A percentile compares a stretch with the other conserved stretches of the same genome.
These are phyloP conservation scores for Pelvicachromis taeniatus DNA, from an alignment of 2,113 vertebrate genomes.

Conservation along the genomic window DNA sequence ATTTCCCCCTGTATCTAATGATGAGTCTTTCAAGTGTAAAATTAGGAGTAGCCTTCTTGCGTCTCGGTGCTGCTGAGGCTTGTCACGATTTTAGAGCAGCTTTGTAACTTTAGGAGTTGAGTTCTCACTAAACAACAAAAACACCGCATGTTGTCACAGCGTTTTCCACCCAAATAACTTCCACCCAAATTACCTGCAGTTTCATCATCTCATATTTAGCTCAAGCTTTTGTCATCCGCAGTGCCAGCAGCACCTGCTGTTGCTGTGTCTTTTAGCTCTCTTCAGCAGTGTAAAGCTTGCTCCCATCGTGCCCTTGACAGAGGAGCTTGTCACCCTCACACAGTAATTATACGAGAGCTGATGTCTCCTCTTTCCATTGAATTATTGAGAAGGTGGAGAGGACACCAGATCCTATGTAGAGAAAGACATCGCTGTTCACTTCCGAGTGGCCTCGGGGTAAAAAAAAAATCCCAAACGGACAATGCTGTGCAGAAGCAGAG, in stretches of 20 bases:
- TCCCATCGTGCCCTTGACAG: constrained; percentile 60
- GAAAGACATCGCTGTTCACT: constrained; percentile 13
- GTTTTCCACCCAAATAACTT: constrained; percentile 13
- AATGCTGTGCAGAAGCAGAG: neutral
- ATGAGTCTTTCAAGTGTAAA: neutral
- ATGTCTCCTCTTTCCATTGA: constrained; percentile 67
- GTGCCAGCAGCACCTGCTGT: neutral
- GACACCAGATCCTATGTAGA: constrained; percentile 53
- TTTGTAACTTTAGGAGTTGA: neutral
- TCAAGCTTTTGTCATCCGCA: neutral
- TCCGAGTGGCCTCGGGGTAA: constrained; percentile 25
- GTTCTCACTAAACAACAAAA: constrained; percentile 15
- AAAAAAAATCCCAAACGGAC: constrained; percentile 26
- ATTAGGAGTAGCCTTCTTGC: neutral
- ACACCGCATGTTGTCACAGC: neutral
- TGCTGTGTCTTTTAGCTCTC: constrained; percentile 11
- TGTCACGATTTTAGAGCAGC: neutral
- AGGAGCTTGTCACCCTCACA: constrained; percentile 61
- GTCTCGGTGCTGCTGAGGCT: neutral
- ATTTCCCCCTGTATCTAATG: neutral
- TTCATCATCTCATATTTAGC: constrained; percentile 36
- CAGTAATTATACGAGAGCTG: constrained; percentile 68
- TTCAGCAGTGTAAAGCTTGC: constrained; percentile 21
- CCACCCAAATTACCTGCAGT: constrained; percentile 29
- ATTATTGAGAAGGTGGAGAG: constrained; percentile 65